Base-by-base conservation (phyloP, 2,797 vertebrate species). In the Antennarius maculatus region DNA sequence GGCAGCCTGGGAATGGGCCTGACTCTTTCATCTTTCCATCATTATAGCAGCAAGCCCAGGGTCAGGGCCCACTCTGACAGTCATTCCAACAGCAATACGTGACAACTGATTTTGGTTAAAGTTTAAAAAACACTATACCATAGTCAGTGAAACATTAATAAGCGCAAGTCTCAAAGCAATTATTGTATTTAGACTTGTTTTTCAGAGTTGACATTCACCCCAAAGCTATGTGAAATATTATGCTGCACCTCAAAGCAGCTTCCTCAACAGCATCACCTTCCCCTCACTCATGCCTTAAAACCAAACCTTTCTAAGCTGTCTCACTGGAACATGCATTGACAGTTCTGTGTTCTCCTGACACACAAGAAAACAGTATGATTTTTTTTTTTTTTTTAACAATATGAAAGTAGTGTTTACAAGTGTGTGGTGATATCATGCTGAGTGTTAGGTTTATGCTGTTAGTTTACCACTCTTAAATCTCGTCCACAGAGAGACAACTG, bases 21-120 rank as follows among this genome's bases (percentile, higher is more conserved):
- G 84, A 84, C 83, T 85, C 93, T 95, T 95, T 95, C 92, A 95
- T 95, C 93, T 94, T 93, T 86, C 90, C 92, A 92, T 94, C 91
- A 93, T 94, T 93, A 93, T 90, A 92, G 88, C 88, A 91, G 87
- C 86, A 87, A 80, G 86, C 90, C 85, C 88, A 92, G 92, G 93
- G 94, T 95, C 94, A 94, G 91, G 90, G 91, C 88, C 89, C 88
- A 84, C 89, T 86, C 93, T 88, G 92, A 91, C 92, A 92, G 91
- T 86, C 92, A 91, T 93, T 92, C 87, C 86, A 90, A 86, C 90
- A 87, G 90, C 94, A 92, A 90, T 80, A 71, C 85, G 86, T 88
- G 82, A 80, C 90, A 90, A 94, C 91, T 94, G 93, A 94, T 86
- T 94, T 91, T 88, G 78, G 90, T 93, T 93, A 89, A 86, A 65